Conservation (phyloP, 2,888 invertebrate genomes). For the Heliconius charithonia region DNA sequence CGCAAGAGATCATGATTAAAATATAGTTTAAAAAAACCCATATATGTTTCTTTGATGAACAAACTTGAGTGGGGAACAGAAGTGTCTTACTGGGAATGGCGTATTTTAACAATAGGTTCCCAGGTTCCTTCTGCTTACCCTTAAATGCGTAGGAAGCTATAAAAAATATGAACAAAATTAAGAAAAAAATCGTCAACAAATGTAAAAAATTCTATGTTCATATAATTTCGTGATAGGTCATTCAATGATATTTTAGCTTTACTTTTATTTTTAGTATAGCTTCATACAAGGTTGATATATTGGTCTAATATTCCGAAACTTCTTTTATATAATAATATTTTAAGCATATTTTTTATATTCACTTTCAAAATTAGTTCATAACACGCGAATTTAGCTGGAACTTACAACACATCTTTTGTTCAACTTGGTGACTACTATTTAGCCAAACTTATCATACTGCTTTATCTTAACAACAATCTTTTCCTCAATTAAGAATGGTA, state of each 20-base stretch:
- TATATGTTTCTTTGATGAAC: background rate
- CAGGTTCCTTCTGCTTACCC: no score
- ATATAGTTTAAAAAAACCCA: no score
- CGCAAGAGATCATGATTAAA: background rate
- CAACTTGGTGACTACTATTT: no score
- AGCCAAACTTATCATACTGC: no score
- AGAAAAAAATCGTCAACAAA: background rate
- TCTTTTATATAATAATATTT: background rate
- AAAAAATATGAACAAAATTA: background rate
- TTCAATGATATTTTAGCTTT: background rate
- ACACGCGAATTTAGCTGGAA: no score
- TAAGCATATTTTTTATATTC: background rate
- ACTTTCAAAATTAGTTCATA: no score
- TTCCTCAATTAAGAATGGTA: no score
- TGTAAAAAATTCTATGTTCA: background rate
- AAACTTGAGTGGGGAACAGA: background rate
- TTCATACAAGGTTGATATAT: slow-evolving; percentile 8
- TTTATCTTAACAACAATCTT: no score
- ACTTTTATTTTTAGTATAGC: background rate
- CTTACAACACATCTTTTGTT: no score
- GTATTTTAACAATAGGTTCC: no score
- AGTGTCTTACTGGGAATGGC: no score
- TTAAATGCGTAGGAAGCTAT: no score
- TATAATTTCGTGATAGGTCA: slow-evolving; percentile 18
- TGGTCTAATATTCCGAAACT: background rate